Evolutionary conservation across 2,888 invertebrate species (phyloP), one percentile per base, ranked within the genome.

Genomic region (Scrobipalpa atriplicella): DNA sequence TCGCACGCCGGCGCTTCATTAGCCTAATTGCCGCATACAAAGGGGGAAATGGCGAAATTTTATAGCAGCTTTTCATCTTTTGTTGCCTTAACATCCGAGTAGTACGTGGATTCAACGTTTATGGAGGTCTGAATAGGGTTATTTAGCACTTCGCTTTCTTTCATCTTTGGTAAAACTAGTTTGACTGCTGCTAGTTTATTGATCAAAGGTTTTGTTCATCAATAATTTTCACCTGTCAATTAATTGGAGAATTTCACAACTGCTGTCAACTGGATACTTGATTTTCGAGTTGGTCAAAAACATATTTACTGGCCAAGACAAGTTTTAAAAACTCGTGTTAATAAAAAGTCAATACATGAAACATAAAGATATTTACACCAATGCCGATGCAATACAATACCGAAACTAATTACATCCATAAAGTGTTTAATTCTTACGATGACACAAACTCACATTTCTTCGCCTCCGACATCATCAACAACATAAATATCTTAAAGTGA

Each of bases 21-120:
- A 91, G 87, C 84, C 89, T 92, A 92, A 92, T 92, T 91, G 91
- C 90, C 76, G 76, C 82, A 78, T 80, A 89, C 88, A 90, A 89
- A 89, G 85, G 84, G 87, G 87, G 84, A 86, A 87, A 88, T 82
- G 84, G 85, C 80, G 81, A 85, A 90, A 86, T 90, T 90, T 89
- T 87, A 90, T 88, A 83, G 86, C 80, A 73, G 83, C 84, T 84
- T 86, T 87, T 87, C 88, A 86, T 86, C 89, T 87, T 86, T 86
- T 87, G 86, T 86, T 84, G 71, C 62, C 51, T 67, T 67, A 69
- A 69, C 66, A 67, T 67, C 64, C 66, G 64, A 61, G 38, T 19
- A 8, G 64, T 63, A 66, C 63, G 68, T 65, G 65, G 67, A 63
- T 66, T 69, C 47, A 36, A 21, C 64, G 41, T 66, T 58, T 64